Base-by-base conservation (phyloP, 2,797 vertebrate genomes). In the Lepus oiostolus region DNA sequence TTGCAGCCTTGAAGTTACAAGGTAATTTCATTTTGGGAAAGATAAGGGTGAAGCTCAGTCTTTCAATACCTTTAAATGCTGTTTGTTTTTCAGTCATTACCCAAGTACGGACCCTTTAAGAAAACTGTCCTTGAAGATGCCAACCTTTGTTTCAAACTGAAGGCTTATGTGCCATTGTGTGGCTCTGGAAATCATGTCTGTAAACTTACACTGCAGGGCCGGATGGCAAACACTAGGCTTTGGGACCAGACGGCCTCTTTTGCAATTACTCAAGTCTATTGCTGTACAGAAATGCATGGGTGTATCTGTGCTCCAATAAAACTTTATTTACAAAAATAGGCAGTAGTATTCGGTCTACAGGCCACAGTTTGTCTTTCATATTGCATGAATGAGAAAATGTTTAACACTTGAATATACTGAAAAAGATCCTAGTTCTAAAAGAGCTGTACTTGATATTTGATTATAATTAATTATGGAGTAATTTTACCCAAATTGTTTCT, bases 321-420 rank as follows among this genome's bases (percentile, higher is more conserved):
- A 60, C 30, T 50, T 91, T 84, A 62, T 60, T 95, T 83, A 72
- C 3, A 84, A 85, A 87, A 93, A 76, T 35, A 90, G 42, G 38
- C 7, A 63, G 50, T 4, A 4, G 5, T 19, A 30, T 85, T 85
- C 68, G 50, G 28, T 8, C 62, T 87, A 38, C 5, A 38, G 24
- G 42, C 11, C 30, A 52, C 2, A 75, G 62, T 70, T 21, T 54
- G 28, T 54, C 65, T 62, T 79, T 92, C 35, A 75, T 21, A 5
- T 63, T 80, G 32, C 92, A 70, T 68, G 47, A 95, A 95, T 77
- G 54, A 91, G 30, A 90, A 93, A 93, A 95, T 24, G 26, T 32
- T 83, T 79, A 67, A 60, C 32, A 63, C 30, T 47, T 80, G 76
- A 89, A 89, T 26, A 30, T 54, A 42, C 4, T 32, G 11, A 91